Base-by-base conservation (phyloP, 53 echinoderm and acorn worm genomes). In the Luidia sarsii region DNA sequence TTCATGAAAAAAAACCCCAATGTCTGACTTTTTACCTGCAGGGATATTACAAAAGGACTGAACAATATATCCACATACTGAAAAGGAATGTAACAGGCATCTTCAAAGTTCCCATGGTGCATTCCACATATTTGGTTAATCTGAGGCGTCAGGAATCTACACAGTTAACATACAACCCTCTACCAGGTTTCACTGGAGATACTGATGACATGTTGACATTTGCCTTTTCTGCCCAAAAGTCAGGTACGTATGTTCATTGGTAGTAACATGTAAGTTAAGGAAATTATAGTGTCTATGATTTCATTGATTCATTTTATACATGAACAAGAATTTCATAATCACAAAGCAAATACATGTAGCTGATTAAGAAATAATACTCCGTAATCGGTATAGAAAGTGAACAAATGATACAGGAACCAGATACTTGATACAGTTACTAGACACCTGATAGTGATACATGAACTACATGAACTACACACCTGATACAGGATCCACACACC, bases 171-270 rank as follows among this genome's bases (percentile, higher is more conserved):
- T 96, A 92, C 55, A 66, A 50, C 45, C 89, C 93, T n/a, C 83
- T 70, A 16, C 83, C 71, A 19, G 89, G 79, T 32, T 96, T 71
- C 43, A 50, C 54, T 16, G 83, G 75, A 23, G 93, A 96, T 46
- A 41, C 91, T 9, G 96, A 96, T 75, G 96, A 96, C 67, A 96
- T 96, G 88, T 86, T 96, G 23, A 88, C 75, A n/a, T 96, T 96
- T 80, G 86, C 86, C 38, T 79, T 83, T 49, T 90, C 96, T 18
- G 93, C 96, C 19, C 70, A 65, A 60, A 63, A 82, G 67, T 93
- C 96, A 93, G 90, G 96, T 96, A 83, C 15, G 74, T 57, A 30
- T 31, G 9, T 9, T 19, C 19, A 67, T 28, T 62, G 15, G 21
- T 56, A 56, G 7, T 25, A 25, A 5, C 57, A 6, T 11, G 11